Evolutionary conservation across 2,797 vertebrate genomes (phyloP), one percentile per base, ranked within the genome.

Genomic region (Hippoglossus hippoglossus): DNA sequence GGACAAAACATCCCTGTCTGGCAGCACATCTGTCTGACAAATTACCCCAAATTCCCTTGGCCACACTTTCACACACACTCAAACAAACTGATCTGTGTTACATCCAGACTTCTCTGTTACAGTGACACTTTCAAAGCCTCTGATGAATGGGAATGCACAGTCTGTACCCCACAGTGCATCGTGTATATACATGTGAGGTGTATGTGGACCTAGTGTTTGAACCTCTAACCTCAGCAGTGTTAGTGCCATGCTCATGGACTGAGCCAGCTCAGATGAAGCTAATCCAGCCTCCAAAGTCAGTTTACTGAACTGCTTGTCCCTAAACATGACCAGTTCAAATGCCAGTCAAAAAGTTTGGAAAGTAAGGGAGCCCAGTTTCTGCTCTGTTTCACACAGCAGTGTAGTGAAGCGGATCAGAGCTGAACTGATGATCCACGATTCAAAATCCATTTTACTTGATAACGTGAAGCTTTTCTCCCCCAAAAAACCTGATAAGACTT

Each of bases 181-280:
- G 15, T 69, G 51, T 68, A 26, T 34, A 22, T 31, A 66, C 50
- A 62, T 73, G 72, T 70, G 62, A 68, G 52, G 54, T 63, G 25
- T 47, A 51, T 50, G 44, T 67, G 75, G 70, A 82, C 81, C 73
- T 57, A 49, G 75, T 2, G 46, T 76, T 80, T 76, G 55, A 83
- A 87, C 81, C 78, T 82, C 57, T 63, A 63, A 86, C 87, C 89
- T 90, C 81, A 88, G 41, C 85, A 90, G 85, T 89, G 55, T 91
- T 90, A 74, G 63, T 67, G 75, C 60, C 64, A 24, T 69, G 76
- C 80, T 84, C 71, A 53, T 74, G 52, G 53, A 50, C 73, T 54
- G 73, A 73, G 69, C 76, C 74, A 72, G 51, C 59, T 72, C 72
- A 44, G 52, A 63, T 24, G 0, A 79, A 80, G 61, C 64, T 28